Percentiles rank a stretch among this genome's conserved stretches.
phyloP scores from a whole-genome alignment of 2,888 invertebrate genomes.

The Brachyptera putata region DNA sequence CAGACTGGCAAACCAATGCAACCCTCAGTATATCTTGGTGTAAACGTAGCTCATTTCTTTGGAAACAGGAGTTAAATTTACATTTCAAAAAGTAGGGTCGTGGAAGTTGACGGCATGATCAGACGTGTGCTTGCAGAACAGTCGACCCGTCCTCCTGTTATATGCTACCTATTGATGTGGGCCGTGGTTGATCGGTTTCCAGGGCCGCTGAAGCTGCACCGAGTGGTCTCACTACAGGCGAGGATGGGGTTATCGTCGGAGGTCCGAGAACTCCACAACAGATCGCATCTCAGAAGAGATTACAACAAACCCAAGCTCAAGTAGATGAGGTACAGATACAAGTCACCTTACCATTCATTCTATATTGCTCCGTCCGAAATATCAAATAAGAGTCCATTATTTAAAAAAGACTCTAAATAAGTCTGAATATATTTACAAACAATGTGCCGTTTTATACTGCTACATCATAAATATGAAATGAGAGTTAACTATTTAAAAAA shows the following conservation, averaged over 20 bases:
- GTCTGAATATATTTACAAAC: too few species aligned
- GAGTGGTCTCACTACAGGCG: slow-evolving; percentile 42
- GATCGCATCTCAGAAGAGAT: slow-evolving; percentile 73
- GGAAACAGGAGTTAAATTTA: too few species aligned
- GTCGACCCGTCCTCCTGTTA: background rate
- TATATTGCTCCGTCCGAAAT: background rate
- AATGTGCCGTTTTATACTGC: too few species aligned
- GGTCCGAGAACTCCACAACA: slow-evolving; percentile 84
- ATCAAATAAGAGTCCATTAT: too few species aligned
- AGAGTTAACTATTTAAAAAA: too few species aligned
- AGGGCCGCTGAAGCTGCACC: slow-evolving; percentile 64
- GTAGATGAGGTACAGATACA: slow-evolving; percentile 71
- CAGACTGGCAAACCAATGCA: too few species aligned
- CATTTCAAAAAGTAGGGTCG: too few species aligned
- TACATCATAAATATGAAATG: background rate
- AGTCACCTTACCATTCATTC: slow-evolving; percentile 14
- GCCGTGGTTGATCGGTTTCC: too few species aligned
- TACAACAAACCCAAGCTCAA: slow-evolving; percentile 82
- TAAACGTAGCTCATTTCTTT: too few species aligned
- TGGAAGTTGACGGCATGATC: too few species aligned
- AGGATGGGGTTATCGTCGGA: slow-evolving; percentile 74
- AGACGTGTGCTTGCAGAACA: too few species aligned
- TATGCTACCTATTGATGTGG: background rate
- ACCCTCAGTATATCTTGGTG: too few species aligned
- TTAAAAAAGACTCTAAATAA: background rate